Evolutionary conservation across 37 sponge, comb jelly and placozoan genomes (phyloP).

Genomic region (Ephydatia muelleri): DNA sequence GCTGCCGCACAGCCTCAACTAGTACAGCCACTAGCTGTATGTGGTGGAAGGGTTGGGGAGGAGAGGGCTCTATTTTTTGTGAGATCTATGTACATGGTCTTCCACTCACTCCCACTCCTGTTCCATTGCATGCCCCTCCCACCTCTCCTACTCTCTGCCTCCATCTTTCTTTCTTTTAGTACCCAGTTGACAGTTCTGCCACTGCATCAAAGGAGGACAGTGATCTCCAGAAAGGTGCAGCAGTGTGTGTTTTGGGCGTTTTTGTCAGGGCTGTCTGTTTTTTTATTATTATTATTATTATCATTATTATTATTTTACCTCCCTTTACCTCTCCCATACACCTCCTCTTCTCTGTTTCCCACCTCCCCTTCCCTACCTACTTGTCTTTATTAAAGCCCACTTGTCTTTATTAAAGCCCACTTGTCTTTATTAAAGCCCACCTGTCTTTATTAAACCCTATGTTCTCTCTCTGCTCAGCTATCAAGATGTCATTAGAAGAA

Average conservation of each 20-base stretch:
- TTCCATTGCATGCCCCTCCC: neutral
- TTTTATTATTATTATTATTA: no score
- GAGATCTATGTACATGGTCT: neutral
- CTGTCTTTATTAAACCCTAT: no score
- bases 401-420: neutral
- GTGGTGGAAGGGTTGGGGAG: neutral
- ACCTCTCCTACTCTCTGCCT: neutral
- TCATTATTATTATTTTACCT: no score
- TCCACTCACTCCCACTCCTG: neutral
- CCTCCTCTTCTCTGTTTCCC: neutral
- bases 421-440: no score
- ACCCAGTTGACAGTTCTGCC: neutral
- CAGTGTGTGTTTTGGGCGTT: no score
- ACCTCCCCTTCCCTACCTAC: neutral
- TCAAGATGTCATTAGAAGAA: neutral
- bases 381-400: neutral
- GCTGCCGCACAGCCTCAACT: neutral
- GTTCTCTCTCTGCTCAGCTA: neutral
- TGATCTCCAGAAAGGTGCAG: neutral
- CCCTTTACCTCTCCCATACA: no score
- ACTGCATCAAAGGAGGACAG: slow-evolving; percentile 8
- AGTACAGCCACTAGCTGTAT: neutral
- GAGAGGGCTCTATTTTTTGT: no score
- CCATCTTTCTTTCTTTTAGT: neutral
- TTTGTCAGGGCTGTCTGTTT: neutral